Evolutionary conservation across 53 echinoderm and acorn worm species (phyloP), one percentile per base, ranked within the genome.

Genomic region (Temnopleurus reevesii): DNA sequence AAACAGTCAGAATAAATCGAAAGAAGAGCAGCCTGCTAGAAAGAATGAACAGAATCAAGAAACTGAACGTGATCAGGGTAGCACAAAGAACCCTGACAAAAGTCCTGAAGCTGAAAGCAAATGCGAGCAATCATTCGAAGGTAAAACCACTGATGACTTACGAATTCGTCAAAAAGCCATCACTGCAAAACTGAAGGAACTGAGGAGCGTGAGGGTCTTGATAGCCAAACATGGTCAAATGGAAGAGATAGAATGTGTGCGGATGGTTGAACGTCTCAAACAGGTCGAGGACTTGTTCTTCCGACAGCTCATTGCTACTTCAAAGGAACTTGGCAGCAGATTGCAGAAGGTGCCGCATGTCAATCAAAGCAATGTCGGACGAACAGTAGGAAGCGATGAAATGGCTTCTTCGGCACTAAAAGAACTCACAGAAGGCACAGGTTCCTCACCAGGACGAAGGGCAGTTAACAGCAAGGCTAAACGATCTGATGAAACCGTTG

Each of bases 211-310:
- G 12, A 43, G 85, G 41, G 60, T 44, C 17, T 45, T 85, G 33
- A 59, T 85, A 10, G 59, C 85, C 45, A 85, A 59, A 60, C 59
- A 85, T 43, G 85, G 59, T 57, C 34, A 44, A 60, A 85, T 60
- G 59, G 85, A 60, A 44, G 60, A 85, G 15, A 29, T 23, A 9
- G 85, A 85, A 59, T 85, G 85, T 5, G 46, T 47, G 10, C 23
- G 60, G 33, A 85, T 59, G 60, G 49, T 60, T 7, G 60, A 85
- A 28, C 59, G 85, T 3, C 29, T 85, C 1, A 85, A 85, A 12
- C 85, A 85, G 45, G 85, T 85, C 15, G 85, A 85, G 46, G 60
- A 85, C 45, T 23, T 85, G 38, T 60, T 85, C 46, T 59, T 85
- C 46, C 41, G 60, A 21, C 85, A 58, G 23, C 19, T 83, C 19